Base-by-base conservation (phyloP, 2,888 invertebrate genomes). In the Drosophila nigricruria region DNA sequence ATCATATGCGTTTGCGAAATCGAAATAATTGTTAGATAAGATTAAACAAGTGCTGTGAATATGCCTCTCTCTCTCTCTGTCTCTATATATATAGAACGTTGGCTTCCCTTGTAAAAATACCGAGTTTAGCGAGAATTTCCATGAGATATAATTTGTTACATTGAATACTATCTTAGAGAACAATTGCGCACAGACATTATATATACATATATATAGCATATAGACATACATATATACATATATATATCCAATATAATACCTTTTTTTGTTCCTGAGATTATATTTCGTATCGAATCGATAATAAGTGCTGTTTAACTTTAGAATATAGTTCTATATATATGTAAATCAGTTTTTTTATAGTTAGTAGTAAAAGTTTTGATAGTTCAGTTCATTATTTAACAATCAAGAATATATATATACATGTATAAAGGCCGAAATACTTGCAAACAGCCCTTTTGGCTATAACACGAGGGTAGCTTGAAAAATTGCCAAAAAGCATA, bases 1-100 rank as follows among this genome's bases (percentile, higher is more conserved):
- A 89, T 58, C 83, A 83, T 27, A 85, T 86, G 69, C 88, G 91
- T 60, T 70, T 90, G 34, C 82, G 81, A 23, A 82, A 86, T 34
- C 67, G 58, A 1, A 66, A 47, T 10, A 73, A 50, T 10, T 88
- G 88, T 70, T 88, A 82, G 34, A 59, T 20, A 16, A 20, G 10
- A 12, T 5, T 27, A 49, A 36, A 27, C n/a, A 18, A 40, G 64
- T 36, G 65, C 77, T 81, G 77, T 77, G 69, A 79, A 52, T 54
- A 27, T 38, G 77, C 49, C 52, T 71, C 14, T 12, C 8, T 25
- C 9, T 3, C 5, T 47, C 2, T 27, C 27, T n/a, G 5, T n/a
- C 14, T 47, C n/a, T 12, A 49, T 20, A 20, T 40, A 40, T 23
- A n/a, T 8, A 27, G 25, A 27, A 25, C 8, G 27, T n/a, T 18